Evolutionary conservation across 2,113 vertebrate species (phyloP).

Genomic region (Halichoerus grypus): DNA sequence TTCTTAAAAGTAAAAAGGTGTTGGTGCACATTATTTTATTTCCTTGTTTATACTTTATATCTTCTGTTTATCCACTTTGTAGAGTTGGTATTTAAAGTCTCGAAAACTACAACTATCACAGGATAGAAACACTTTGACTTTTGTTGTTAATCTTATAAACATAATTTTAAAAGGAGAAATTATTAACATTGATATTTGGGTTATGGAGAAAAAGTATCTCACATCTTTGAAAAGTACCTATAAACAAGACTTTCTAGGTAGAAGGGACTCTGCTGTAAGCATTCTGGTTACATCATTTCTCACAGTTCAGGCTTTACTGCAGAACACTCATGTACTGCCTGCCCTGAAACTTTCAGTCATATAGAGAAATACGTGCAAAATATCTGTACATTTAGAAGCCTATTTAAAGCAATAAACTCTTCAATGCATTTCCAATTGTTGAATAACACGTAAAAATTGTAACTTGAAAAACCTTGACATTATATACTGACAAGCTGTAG

Average conservation of each 20-base stretch:
- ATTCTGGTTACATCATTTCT: slow-evolving; percentile 11
- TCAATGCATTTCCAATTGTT: slow-evolving; percentile 53
- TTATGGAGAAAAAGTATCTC: neutral
- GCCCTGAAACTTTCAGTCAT: slow-evolving; percentile 8
- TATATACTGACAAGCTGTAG: neutral
- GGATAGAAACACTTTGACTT: neutral
- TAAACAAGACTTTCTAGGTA: neutral
- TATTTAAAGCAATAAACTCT: slow-evolving; percentile 54
- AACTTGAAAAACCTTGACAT: slow-evolving; percentile 24
- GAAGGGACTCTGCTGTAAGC: neutral
- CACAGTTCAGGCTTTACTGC: slow-evolving; percentile 8
- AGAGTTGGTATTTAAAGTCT: neutral
- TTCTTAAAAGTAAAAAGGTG: neutral
- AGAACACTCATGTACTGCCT: neutral
- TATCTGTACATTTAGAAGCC: neutral
- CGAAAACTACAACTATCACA: neutral
- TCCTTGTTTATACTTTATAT: neutral
- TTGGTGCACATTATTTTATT: neutral
- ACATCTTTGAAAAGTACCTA: slow-evolving; percentile 26
- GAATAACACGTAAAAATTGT: slow-evolving; percentile 47
- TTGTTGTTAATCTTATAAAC: neutral
- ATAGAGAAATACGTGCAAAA: neutral
- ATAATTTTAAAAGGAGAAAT: slow-evolving; percentile 22
- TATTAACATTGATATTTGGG: slow-evolving; percentile 23
- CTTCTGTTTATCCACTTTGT: slow-evolving; percentile 29